These are phyloP conservation scores for Platynereis dumerilii DNA, from an alignment of 2,888 invertebrate genomes.

Conservation along the genomic window DNA sequence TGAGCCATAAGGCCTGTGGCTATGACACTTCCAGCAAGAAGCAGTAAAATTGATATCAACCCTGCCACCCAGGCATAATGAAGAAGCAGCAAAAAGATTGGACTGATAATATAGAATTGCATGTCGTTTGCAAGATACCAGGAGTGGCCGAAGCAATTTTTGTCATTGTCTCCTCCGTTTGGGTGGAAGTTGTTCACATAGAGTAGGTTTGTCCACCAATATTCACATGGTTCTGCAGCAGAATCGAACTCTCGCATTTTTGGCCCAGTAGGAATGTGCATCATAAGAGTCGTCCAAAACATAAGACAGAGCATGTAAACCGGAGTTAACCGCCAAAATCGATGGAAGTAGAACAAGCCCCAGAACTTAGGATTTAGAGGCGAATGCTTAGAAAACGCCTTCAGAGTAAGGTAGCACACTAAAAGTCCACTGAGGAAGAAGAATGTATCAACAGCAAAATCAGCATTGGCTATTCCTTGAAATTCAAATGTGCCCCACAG, in stretches of 20 bases:
- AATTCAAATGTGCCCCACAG: no score
- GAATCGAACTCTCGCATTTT: constrained; percentile 29
- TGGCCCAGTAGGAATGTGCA: constrained; percentile 45
- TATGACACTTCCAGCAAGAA: no score
- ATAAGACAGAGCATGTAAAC: constrained; percentile 48
- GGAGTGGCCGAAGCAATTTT: constrained; percentile 29
- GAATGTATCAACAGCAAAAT: neutral
- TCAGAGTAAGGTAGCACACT: constrained; percentile 34
- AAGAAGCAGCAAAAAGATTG: constrained; percentile 45
- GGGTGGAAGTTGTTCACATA: constrained; percentile 47
- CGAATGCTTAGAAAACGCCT: constrained; percentile 19
- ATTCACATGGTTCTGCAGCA: constrained; percentile 35
- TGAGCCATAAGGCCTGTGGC: no score
- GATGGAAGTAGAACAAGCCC: constrained; percentile 43
- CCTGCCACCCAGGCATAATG: constrained; percentile 23
- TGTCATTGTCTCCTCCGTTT: no score
- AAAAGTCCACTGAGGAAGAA: constrained; percentile 37
- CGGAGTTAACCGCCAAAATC: constrained; percentile 47
- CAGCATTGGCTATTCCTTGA: neutral
- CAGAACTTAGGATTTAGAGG: constrained; percentile 9
- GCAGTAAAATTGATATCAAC: no score
- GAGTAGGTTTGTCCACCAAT: constrained; percentile 48
- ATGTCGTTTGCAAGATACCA: constrained; percentile 56
- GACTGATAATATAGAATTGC: constrained; percentile 54
- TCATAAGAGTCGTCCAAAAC: constrained; percentile 42